These are phyloP conservation scores for Cephalophus harveyi DNA, from an alignment of 2,113 vertebrate genomes.

Conservation along the genomic window DNA sequence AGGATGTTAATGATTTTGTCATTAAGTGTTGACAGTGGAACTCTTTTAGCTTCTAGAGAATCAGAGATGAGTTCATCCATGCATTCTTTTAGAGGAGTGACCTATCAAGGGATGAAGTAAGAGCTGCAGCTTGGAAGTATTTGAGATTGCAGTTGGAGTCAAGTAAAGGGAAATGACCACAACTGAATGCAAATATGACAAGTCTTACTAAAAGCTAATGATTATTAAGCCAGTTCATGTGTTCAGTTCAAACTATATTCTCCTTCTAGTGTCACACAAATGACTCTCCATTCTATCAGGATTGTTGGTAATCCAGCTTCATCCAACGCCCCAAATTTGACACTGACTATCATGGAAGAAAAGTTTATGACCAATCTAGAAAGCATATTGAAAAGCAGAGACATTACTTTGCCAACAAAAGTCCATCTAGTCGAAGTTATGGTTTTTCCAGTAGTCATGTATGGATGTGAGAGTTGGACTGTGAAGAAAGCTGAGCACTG, in stretches of 20 bases:
- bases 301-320: not conserved
- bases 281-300: not conserved
- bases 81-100: slow-evolving; percentile 39
- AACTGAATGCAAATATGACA: slow-evolving; percentile 8
- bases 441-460: not conserved
- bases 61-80: slow-evolving; percentile 6
- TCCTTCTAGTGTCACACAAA: slow-evolving; percentile 38
- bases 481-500: not conserved
- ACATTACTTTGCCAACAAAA: not conserved
- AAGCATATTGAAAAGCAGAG: not conserved
- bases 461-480: not conserved
- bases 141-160: not conserved
- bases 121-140: slow-evolving; percentile 12
- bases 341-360: not conserved
- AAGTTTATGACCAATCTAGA: not conserved
- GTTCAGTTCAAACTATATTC: slow-evolving; percentile 19
- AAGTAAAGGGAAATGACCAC: not conserved
- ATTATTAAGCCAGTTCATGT: not conserved
- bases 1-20: slow-evolving; percentile 9
- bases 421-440: not conserved
- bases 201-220: slow-evolving; percentile 7
- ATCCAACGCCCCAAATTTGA: not conserved
- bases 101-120: slow-evolving; percentile 23
- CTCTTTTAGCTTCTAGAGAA: slow-evolving; percentile 40
- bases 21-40: slow-evolving; percentile 21